A percentile compares a stretch with the other conserved stretches of the same genome.
Evolutionary conservation across 2,797 vertebrate genomes (phyloP).

Genomic region (Anabacerthia variegaticeps): DNA sequence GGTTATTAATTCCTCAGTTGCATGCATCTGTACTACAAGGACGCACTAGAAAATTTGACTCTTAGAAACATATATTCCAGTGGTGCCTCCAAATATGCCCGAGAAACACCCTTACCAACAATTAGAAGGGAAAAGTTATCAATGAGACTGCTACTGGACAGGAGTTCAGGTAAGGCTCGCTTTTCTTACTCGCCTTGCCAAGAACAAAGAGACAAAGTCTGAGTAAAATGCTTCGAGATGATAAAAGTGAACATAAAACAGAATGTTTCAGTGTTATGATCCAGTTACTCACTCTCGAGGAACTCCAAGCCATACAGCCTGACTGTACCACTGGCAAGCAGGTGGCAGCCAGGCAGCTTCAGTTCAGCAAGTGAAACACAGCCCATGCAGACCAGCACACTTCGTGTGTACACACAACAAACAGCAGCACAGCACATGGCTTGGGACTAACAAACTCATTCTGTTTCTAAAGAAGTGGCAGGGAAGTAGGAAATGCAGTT

Average conservation of each 20-base stretch:
- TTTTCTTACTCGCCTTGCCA: neutral
- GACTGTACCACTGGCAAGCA: neutral
- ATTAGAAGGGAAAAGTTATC: neutral
- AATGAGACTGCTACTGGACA: neutral
- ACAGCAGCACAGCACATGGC: neutral
- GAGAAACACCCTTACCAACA: neutral
- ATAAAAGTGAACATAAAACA: neutral
- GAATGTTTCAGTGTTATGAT: neutral
- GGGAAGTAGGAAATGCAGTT: neutral
- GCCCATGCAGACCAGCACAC: neutral
- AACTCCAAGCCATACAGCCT: accelerated
- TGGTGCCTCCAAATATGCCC: neutral
- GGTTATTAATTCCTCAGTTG: neutral
- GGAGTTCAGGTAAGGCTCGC: neutral
- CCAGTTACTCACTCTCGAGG: neutral
- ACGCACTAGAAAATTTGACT: neutral
- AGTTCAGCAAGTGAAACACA: neutral
- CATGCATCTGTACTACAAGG: neutral
- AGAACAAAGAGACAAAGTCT: accelerated
- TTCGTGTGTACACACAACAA: neutral
- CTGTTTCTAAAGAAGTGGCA: neutral
- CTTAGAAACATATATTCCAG: neutral
- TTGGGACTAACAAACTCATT: neutral
- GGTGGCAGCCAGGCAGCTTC: neutral
- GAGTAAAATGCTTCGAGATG: neutral